Conservation (phyloP, 1,140 invertebrate species). For the Trachymyrmex septentrionalis region DNA sequence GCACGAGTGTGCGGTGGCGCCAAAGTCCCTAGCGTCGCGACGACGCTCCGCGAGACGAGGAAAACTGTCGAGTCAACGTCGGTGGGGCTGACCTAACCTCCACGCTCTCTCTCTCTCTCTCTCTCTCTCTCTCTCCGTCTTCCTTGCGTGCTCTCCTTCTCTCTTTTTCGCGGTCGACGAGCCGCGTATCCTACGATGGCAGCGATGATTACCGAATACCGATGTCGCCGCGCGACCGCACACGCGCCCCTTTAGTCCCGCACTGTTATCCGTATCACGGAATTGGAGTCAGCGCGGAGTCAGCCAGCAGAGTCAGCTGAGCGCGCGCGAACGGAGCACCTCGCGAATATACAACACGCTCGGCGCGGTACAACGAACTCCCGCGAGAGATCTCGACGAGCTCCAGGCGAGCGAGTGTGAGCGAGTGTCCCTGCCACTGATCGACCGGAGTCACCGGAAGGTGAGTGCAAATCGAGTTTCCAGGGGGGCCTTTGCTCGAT, state of each 20-base stretch:
- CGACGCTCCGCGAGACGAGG: slow-evolving; percentile 22
- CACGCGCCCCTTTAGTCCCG: neutral
- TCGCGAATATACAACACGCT: neutral
- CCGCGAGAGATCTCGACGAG: slow-evolving; percentile 16
- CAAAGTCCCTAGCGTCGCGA: slow-evolving; percentile 80
- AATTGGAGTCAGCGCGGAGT: too few relatives aligned
- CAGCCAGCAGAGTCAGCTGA: slow-evolving; percentile 33
- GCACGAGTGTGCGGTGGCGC: slow-evolving; percentile 65
- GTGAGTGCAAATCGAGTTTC: neutral
- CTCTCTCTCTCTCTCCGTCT: neutral
- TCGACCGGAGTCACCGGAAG: neutral
- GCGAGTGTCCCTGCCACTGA: slow-evolving; percentile 11
- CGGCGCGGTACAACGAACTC: slow-evolving; percentile 24
- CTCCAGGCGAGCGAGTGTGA: neutral
- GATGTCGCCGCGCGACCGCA: slow-evolving; percentile 21
- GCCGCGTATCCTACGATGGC: neutral
- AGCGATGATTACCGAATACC: neutral
- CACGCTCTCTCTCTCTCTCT: neutral
- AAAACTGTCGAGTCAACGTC: slow-evolving; percentile 85
- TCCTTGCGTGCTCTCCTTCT: neutral
- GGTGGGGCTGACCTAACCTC: slow-evolving; percentile 76
- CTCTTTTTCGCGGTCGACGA: neutral
- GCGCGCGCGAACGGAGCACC: neutral
- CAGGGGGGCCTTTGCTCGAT: neutral
- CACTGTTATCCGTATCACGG: neutral